phyloP scores from a whole-genome alignment of 2,888 invertebrate genomes.

The Caenorhabditis zanzibari region DNA sequence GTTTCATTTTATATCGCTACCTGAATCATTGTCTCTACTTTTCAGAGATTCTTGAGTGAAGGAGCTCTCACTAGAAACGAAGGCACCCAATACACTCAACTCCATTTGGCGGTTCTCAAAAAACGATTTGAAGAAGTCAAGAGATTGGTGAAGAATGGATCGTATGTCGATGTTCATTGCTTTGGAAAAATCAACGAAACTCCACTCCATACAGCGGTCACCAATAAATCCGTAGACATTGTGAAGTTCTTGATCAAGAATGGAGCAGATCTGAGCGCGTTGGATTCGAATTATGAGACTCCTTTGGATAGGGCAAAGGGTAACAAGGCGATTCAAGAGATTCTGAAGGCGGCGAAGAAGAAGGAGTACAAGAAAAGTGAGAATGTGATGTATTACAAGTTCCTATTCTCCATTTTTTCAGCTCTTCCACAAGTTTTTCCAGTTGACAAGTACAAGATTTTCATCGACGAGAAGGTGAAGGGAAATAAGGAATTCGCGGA shows the following conservation, averaged over 20 bases:
- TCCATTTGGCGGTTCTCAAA: constrained; percentile 28
- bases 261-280: constrained; percentile 17
- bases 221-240: constrained; percentile 3
- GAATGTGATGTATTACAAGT: neutral
- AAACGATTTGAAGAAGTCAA: constrained; percentile 30
- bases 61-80: constrained; percentile 14
- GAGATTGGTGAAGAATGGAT: constrained; percentile 24
- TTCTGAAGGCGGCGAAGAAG: neutral
- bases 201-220: constrained; percentile 33
- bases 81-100: constrained; percentile 23
- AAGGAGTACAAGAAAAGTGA: constrained; percentile 7
- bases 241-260: constrained; percentile 22
- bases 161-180: constrained; percentile 29
- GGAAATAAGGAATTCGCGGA: constrained; percentile 32
- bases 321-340: neutral
- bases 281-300: constrained; percentile 25
- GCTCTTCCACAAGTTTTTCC: constrained; percentile 18
- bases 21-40: no score
- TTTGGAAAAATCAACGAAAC: constrained; percentile 28
- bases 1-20: neutral
- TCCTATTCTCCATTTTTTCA: neutral
- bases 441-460: constrained; percentile 31
- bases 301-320: constrained; percentile 12
- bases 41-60: constrained; percentile 34
- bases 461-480: constrained; percentile 21